Evolutionary conservation across 2,888 invertebrate genomes (phyloP).

Genomic region (Eristalinus aeneus): DNA sequence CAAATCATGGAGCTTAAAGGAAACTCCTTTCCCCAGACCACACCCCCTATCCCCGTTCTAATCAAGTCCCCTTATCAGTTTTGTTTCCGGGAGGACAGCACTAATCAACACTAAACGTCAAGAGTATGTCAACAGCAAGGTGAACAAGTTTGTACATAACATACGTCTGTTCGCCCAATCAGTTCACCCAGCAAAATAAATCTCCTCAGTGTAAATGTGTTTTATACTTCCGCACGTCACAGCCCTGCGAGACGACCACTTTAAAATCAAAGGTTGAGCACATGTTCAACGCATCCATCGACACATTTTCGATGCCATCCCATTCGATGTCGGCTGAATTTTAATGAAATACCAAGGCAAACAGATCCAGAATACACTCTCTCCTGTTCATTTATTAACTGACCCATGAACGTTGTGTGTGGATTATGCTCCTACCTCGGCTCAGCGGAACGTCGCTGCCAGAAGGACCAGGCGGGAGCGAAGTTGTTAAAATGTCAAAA

Average conservation of each 20-base stretch:
- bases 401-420: constrained; percentile 62
- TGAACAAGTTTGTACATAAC: not conserved
- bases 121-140: not conserved
- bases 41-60: not conserved
- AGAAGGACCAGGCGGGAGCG: constrained; percentile 25
- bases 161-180: not conserved
- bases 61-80: not conserved
- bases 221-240: constrained; percentile 46
- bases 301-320: constrained; percentile 71
- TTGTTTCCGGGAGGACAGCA: not conserved
- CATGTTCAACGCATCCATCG: constrained; percentile 70
- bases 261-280: constrained; percentile 71
- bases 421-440: constrained; percentile 49
- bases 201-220: constrained; percentile 62
- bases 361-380: constrained; percentile 66
- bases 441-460: not conserved
- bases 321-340: constrained; percentile 71
- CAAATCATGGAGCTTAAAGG: not conserved
- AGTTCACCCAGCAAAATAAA: constrained; percentile 48
- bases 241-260: constrained; percentile 41
- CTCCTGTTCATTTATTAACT: constrained; percentile 70
- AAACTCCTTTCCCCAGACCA: not conserved
- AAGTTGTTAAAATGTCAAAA: constrained; percentile 56
- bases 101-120: not conserved
- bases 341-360: constrained; percentile 71